These are phyloP conservation scores for Poeciliopsis occidentalis DNA, from an alignment of 2,113 vertebrate genomes.

Conservation along the genomic window DNA sequence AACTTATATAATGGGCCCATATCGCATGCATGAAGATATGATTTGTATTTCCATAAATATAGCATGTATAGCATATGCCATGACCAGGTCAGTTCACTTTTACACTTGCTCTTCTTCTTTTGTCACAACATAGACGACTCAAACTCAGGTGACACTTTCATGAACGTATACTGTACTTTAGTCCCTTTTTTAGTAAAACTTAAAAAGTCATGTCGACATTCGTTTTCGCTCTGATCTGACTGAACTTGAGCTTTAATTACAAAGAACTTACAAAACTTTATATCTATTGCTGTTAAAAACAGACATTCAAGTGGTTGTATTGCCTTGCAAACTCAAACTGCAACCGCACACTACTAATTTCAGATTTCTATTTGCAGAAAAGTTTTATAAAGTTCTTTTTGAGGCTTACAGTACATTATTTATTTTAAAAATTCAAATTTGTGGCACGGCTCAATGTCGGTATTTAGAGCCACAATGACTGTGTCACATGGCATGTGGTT, in stretches of 20 bases:
- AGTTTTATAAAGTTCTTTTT: background rate
- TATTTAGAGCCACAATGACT: background rate
- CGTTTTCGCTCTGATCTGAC: too few relatives aligned
- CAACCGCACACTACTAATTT: too few relatives aligned
- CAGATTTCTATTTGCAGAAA: too few relatives aligned
- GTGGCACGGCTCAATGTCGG: background rate
- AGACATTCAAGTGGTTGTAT: too few relatives aligned
- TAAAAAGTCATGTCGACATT: too few relatives aligned
- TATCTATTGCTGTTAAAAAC: too few relatives aligned
- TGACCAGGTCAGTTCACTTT: background rate
- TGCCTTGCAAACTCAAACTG: too few relatives aligned
- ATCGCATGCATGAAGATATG: background rate
- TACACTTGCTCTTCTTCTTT: background rate
- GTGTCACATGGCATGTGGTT: constrained; percentile 14
- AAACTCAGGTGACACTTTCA: background rate
- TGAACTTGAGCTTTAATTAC: background rate
- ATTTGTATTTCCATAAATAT: background rate
- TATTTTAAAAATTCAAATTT: background rate
- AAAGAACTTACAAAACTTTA: background rate
- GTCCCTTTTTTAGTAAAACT: too few relatives aligned
- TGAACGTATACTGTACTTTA: background rate
- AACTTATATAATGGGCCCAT: too few relatives aligned
- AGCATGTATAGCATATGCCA: background rate
- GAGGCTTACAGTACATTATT: background rate
- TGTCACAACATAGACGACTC: background rate